Conservation (phyloP, 2,888 invertebrate genomes). For the Tenthredo amoena region DNA sequence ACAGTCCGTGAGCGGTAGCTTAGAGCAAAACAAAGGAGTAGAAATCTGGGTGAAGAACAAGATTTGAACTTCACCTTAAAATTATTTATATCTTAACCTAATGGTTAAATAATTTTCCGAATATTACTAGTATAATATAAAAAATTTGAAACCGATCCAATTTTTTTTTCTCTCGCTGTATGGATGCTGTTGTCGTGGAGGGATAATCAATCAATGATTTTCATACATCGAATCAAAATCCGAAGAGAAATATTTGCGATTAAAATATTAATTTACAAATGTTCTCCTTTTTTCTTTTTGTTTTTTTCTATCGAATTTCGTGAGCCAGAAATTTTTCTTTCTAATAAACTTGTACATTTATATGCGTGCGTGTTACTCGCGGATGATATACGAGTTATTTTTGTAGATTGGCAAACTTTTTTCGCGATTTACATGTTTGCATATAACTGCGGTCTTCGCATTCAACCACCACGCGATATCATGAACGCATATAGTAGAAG, state of each 20-base stretch:
- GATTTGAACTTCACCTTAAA: neutral
- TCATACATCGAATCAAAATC: neutral
- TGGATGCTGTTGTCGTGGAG: neutral
- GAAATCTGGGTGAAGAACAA: neutral
- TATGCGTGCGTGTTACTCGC: neutral
- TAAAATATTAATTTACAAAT: neutral
- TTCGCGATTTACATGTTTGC: neutral
- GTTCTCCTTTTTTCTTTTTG: neutral
- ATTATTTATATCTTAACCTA: neutral
- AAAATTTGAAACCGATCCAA: neutral
- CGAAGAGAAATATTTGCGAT: neutral
- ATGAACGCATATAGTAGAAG: conserved; percentile 1
- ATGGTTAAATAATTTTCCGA: neutral
- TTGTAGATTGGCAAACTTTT: conserved; percentile 34
- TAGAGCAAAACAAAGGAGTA: neutral
- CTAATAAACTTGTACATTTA: neutral
- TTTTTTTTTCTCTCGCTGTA: neutral
- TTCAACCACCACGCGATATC: neutral
- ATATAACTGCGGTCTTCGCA: neutral
- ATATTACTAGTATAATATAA: no score
- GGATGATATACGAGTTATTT: conserved; percentile 32
- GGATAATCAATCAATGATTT: neutral
- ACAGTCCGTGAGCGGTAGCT: neutral
- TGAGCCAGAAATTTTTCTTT: neutral
- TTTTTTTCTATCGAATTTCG: neutral